phyloP scores from a whole-genome alignment of 2,888 invertebrate species.

The Synergus gifuensis region DNA sequence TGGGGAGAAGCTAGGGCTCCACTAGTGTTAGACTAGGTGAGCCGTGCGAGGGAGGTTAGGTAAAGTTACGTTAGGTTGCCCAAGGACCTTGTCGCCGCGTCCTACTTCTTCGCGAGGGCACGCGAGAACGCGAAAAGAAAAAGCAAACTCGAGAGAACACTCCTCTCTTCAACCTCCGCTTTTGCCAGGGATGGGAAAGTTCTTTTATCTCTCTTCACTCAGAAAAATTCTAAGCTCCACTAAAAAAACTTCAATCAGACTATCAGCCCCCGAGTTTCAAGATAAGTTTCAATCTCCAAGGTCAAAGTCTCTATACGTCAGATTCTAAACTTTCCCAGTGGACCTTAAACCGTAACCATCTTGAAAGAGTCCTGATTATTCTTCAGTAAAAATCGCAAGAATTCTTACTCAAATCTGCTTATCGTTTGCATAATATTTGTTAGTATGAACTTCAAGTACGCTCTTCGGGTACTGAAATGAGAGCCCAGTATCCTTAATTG shows the following conservation, averaged over 20 bases:
- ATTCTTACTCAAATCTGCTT: not conserved
- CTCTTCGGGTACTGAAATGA: not conserved
- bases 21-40: conserved; percentile 60
- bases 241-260: not conserved
- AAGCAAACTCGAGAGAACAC: not conserved
- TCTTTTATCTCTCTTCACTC: not conserved
- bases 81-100: conserved; percentile 62
- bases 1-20: conserved; percentile 50
- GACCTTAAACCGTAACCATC: not conserved
- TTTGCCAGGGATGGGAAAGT: not conserved
- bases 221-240: not conserved
- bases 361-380: not conserved
- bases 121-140: conserved; percentile 29
- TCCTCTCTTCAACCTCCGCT: conserved; percentile 10
- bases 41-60: conserved; percentile 51
- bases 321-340: not conserved
- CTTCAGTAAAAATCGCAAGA: not conserved
- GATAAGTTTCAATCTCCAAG: not conserved
- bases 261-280: not conserved
- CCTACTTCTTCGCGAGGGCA: conserved; percentile 59
- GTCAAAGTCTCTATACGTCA: not conserved
- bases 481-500: conserved; percentile 18
- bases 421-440: not conserved
- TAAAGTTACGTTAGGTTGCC: conserved; percentile 47
- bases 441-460: not conserved